Evolutionary conservation across 2,797 vertebrate species (phyloP), one percentile per base, ranked within the genome.

Genomic region (Scleropages formosus): DNA sequence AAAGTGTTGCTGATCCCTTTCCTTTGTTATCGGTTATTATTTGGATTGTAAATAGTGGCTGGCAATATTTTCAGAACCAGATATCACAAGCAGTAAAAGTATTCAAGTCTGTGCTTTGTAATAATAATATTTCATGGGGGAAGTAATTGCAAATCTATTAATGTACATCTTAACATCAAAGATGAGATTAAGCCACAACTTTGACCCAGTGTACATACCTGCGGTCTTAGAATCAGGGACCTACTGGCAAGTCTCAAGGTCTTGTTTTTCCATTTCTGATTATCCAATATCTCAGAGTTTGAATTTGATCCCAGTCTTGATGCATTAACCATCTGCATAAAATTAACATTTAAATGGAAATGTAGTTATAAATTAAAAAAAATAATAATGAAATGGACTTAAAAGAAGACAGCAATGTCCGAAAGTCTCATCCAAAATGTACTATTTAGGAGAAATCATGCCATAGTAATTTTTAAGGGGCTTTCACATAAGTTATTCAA

Each of bases 271-370:
- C 60, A 69, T 20, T 56, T 60, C 6, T 61, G 44, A 62, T 69
- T 62, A 46, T 61, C 56, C 44, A 46, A 24, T 22, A 24, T 60
- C 74, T 51, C 71, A 61, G 46, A 61, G 58, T 73, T 73, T 58
- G 53, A 72, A 58, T 72, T 72, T 61, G 71, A 61, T 60, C 58
- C 71, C 71, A 60, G 61, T 73, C 58, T 58, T 26, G 56, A 73
- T 73, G 71, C 71, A 72, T 72, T 72, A 72, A 27, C 31, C 18
- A 67, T 67, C 64, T 58, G 63, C 51, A 68, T 66, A 24, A 75
- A 68, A 75, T 66, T 39, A 47, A 60, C 58, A 73, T 73, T 73
- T 61, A 61, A 73, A 73, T 73, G 58, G 58, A 73, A 73, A 22
- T 73, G 70, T 27, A 72, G 18, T 27, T 51, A 22, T 75, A 75